Conservation (phyloP, 1,140 invertebrate species). For the Achatina immaculata region DNA sequence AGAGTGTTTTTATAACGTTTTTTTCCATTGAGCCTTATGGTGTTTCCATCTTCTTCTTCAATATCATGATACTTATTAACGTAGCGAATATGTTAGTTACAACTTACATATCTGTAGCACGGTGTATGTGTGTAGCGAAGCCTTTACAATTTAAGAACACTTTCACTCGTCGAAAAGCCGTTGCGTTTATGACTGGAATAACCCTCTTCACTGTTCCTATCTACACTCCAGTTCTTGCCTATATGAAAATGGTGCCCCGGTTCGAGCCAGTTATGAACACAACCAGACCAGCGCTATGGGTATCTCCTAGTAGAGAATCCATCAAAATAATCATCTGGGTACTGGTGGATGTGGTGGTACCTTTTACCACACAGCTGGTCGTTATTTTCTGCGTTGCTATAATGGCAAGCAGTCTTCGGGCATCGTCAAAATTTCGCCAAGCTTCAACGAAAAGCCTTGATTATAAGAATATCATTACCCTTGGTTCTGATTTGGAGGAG, state of each 20-base stretch:
- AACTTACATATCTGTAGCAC: no score
- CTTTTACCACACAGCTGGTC: not conserved
- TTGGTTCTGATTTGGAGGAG: not conserved
- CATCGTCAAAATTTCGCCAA: not conserved
- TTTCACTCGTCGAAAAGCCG: not conserved
- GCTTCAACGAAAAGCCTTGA: no score
- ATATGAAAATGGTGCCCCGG: not conserved
- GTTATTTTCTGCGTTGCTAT: not conserved
- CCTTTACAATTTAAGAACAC: slow-evolving; percentile 12
- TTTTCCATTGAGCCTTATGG: no score
- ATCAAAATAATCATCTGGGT: not conserved
- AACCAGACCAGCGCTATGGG: not conserved
- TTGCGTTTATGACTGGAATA: not conserved
- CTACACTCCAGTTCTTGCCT: not conserved
- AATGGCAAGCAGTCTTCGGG: not conserved
- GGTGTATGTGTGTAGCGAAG: no score
- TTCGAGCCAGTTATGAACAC: not conserved
- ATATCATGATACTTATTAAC: no score
- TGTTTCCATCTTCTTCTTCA: no score
- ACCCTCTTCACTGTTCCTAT: not conserved
- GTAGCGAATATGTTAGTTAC: no score
- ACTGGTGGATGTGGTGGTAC: not conserved
- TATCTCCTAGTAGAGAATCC: not conserved
- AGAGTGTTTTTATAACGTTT: no score
- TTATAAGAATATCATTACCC: no score